Base-by-base conservation (phyloP, 2,113 vertebrate genomes). In the Jaculus jaculus region DNA sequence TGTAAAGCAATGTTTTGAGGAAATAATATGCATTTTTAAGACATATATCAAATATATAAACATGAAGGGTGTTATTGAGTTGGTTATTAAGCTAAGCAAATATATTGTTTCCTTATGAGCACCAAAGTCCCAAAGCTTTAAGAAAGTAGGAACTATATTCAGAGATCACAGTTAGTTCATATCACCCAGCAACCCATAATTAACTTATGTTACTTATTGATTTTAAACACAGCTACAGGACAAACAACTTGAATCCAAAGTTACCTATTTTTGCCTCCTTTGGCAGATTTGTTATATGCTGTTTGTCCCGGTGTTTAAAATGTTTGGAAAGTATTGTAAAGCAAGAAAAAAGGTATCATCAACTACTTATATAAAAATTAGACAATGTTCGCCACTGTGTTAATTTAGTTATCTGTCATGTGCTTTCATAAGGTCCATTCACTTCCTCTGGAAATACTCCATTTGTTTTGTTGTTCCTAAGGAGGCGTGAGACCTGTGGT, bases 371-470 rank as follows among this genome's bases (percentile, higher is more conserved):
- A 86, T 42, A 54, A 90, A 96, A 91, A 88, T 92, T 77, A 84
- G 32, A 77, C 93, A 42, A 83, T 77, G 89, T 95, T 96, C 47
- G 69, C 24, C 87, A 82, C 73, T 82, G 9, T 74, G 60, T 77
- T 93, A n/a, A 93, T 74, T 92, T 85, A 68, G 32, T 71, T 94
- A 78, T 94, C 58, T 88, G 13, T 80, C 42, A 89, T 84, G 17
- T 17, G 34, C 93, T 96, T 92, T 90, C 60, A 85, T 73, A 58
- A 81, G 78, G 51, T 80, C 54, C 54, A 68, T 91, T 88, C 30
- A 93, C 26, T 37, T 69, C 69, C 69, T 95, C 93, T 95, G 37
- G 68, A 92, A 92, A 80, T 83, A 87, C 17, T 92, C 88, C 91
- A 75, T 73, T 81, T 30, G 68, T 94, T 89, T 80, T 39, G 78